Percentiles rank a stretch among this genome's conserved stretches.
Evolutionary conservation across 2,888 invertebrate species (phyloP).

Genomic region (Myopa testacea): DNA sequence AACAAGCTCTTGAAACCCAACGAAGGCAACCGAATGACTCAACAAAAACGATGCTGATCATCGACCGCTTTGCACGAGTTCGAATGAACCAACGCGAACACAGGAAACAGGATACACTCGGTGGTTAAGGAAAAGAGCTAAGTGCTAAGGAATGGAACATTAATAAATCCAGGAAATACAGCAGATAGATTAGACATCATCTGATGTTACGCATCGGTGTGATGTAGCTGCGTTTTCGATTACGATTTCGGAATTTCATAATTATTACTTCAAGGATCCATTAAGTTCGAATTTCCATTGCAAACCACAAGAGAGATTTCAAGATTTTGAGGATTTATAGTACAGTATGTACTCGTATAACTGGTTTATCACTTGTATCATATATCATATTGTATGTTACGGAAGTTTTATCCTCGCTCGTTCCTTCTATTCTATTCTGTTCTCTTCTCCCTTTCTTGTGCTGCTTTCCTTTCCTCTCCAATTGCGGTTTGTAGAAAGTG

Average conservation of each 20-base stretch:
- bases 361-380: too few relatives aligned
- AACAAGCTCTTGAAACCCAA: background rate
- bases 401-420: background rate
- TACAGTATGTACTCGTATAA: background rate
- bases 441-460: too few relatives aligned
- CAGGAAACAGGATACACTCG: conserved; percentile 12
- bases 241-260: background rate
- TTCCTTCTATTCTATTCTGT: background rate
- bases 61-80: background rate
- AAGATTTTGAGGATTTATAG: too few relatives aligned
- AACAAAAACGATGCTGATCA: background rate
- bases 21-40: conserved; percentile 14
- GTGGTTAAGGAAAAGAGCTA: background rate
- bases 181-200: too few relatives aligned
- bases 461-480: background rate
- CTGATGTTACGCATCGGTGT: too few relatives aligned
- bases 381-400: background rate
- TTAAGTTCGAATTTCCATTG: background rate
- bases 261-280: background rate
- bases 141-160: too few relatives aligned
- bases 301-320: background rate
- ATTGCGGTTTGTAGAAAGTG: conserved; percentile 9
- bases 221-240: too few relatives aligned
- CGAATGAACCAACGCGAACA: background rate
- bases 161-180: background rate